Evolutionary conservation across 2,113 vertebrate species (phyloP).

Genomic region (Capricornis sumatraensis): DNA sequence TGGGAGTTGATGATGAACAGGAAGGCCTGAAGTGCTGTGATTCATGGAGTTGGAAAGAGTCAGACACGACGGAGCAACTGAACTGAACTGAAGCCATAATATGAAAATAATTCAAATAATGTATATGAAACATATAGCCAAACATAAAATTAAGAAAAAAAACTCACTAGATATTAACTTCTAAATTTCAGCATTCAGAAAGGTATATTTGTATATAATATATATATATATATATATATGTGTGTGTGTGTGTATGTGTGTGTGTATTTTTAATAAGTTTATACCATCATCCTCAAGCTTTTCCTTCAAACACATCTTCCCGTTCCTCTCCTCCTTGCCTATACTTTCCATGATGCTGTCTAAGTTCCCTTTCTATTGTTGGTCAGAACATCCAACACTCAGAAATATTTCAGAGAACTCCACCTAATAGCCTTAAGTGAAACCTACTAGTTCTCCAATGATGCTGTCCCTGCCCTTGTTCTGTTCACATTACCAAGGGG

Average conservation of each 20-base stretch:
- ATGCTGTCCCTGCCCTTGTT: background rate
- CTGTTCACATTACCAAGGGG: background rate
- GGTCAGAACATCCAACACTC: background rate
- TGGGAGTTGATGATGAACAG: no score
- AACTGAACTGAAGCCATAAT: background rate
- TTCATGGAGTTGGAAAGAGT: no score
- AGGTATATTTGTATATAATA: background rate
- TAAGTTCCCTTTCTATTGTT: background rate
- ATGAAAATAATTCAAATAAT: background rate
- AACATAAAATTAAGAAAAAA: background rate
- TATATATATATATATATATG: fast-evolving
- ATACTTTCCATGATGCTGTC: fast-evolving
- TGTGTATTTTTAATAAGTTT: background rate
- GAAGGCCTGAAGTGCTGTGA: no score
- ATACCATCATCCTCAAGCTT: background rate
- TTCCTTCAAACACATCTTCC: background rate
- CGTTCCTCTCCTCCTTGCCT: background rate
- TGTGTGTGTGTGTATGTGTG: background rate
- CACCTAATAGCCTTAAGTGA: background rate
- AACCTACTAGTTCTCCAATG: background rate
- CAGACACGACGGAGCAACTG: fast-evolving
- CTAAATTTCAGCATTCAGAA: background rate
- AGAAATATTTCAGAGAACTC: background rate
- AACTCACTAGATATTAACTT: background rate
- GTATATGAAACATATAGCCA: background rate